A percentile compares a stretch with the other conserved stretches of the same genome.
Evolutionary conservation across 2,888 invertebrate genomes (phyloP).

Genomic region (Standfussiana lucernea): DNA sequence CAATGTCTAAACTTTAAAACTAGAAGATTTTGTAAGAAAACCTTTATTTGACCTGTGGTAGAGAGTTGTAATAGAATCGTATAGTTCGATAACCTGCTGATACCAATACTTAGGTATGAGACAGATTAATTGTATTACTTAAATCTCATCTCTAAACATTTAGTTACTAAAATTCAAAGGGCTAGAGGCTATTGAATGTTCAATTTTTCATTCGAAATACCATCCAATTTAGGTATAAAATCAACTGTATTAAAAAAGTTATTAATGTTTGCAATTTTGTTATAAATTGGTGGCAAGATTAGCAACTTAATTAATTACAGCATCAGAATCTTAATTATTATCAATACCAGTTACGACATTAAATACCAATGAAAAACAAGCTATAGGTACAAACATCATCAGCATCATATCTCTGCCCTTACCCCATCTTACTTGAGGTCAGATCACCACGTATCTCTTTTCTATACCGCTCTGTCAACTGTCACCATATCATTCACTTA

Average conservation of each 20-base stretch:
- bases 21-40: background rate
- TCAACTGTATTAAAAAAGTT: background rate
- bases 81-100: background rate
- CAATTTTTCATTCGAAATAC: background rate
- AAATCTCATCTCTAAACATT: background rate
- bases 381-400: background rate
- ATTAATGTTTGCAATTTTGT: background rate
- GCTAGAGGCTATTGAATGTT: background rate
- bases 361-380: background rate
- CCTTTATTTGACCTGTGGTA: background rate
- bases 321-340: background rate
- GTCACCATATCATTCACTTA: background rate
- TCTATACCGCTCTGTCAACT: background rate
- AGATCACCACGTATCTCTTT: background rate
- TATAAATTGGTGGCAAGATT: background rate
- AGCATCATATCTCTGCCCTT: background rate
- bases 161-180: background rate
- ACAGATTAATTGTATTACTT: background rate
- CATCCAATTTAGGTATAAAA: background rate
- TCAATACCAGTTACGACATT: background rate
- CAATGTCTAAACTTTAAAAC: constrained; percentile 9
- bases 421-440: background rate
- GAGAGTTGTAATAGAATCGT: background rate
- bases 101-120: background rate
- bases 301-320: background rate